Percentiles rank a stretch among this genome's conserved stretches.
These are phyloP conservation scores for Falco rusticolus DNA, from an alignment of 2,797 vertebrate species.

Conservation along the genomic window DNA sequence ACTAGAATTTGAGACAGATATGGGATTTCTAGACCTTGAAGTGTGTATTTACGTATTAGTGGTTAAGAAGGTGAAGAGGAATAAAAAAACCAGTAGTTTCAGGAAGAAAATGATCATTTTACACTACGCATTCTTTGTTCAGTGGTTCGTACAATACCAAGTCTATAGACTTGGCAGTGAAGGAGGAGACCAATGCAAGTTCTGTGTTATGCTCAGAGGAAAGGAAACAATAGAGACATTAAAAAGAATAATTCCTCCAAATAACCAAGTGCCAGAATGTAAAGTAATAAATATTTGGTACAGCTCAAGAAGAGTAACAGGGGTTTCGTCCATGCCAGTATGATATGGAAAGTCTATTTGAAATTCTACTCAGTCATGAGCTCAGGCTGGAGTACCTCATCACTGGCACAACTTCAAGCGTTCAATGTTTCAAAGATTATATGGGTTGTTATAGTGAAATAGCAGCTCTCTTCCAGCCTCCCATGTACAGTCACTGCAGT, in stretches of 20 bases:
- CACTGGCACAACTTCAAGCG: not conserved
- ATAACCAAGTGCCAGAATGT: not conserved
- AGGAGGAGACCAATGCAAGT: not conserved
- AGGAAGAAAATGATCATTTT: not conserved
- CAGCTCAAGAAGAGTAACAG: not conserved
- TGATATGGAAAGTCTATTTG: not conserved
- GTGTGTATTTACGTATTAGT: not conserved
- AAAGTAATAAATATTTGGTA: not conserved
- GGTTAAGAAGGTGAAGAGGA: conserved; percentile 7
- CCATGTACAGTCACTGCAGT: not conserved
- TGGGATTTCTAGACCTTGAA: conserved; percentile 1
- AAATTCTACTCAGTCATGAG: not conserved
- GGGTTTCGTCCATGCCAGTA: not conserved
- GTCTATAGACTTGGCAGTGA: not conserved
- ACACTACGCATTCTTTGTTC: not conserved
- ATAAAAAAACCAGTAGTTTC: not conserved
- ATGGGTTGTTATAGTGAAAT: not conserved
- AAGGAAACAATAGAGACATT: not conserved
- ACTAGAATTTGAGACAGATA: conserved; percentile 17
- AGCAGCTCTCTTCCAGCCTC: not conserved
- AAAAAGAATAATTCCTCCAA: not conserved
- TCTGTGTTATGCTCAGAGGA: not conserved
- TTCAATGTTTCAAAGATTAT: not conserved
- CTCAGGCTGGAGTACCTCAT: not conserved
- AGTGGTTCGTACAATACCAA: not conserved